Percentiles rank a stretch among this genome's conserved stretches.
phyloP scores from a whole-genome alignment of 2,888 invertebrate genomes.

The Drosophila tanythrix region DNA sequence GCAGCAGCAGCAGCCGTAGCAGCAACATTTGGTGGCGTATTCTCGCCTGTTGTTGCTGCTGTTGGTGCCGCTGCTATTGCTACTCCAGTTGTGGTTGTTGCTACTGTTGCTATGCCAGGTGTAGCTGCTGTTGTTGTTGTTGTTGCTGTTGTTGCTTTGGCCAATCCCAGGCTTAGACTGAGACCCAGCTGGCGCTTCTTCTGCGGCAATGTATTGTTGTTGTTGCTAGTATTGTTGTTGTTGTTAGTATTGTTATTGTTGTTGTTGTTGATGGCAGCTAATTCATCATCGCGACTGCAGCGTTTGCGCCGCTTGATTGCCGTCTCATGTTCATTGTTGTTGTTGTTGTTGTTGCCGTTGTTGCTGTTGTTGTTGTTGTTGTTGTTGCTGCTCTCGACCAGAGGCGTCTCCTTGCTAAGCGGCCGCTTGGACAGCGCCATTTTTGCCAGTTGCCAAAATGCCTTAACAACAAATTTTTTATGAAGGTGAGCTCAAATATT shows the following conservation, averaged over 20 bases:
- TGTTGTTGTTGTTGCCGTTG: conserved; percentile 49
- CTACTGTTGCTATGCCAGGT: neutral
- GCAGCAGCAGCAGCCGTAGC: conserved; percentile 15
- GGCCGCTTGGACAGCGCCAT: conserved; percentile 85
- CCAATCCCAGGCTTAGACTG: conserved; percentile 26
- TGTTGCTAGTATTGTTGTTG: conserved; percentile 43
- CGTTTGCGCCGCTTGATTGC: conserved; percentile 84
- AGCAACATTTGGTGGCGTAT: conserved; percentile 1
- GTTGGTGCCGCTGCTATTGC: conserved; percentile 9
- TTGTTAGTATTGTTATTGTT: conserved; percentile 53
- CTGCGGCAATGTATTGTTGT: conserved; percentile 77
- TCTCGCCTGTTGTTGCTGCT: conserved; percentile 20
- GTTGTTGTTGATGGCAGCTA: conserved; percentile 67
- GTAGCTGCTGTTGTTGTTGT: conserved; percentile 6
- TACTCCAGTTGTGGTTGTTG: conserved; percentile 16
- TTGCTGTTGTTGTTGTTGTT: conserved; percentile 61
- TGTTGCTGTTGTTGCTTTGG: conserved; percentile 29
- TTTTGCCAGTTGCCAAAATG: conserved; percentile 42
- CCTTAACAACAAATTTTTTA: conserved; percentile 55
- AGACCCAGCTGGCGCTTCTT: conserved; percentile 81
- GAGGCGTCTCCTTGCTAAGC: conserved; percentile 83
- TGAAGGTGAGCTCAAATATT: conserved; percentile 41
- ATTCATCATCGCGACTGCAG: conserved; percentile 83
- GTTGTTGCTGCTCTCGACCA: conserved; percentile 79
- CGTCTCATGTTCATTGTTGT: conserved; percentile 82